These are phyloP conservation scores for Fabriciana adippe DNA, from an alignment of 2,888 invertebrate species.

Conservation along the genomic window DNA sequence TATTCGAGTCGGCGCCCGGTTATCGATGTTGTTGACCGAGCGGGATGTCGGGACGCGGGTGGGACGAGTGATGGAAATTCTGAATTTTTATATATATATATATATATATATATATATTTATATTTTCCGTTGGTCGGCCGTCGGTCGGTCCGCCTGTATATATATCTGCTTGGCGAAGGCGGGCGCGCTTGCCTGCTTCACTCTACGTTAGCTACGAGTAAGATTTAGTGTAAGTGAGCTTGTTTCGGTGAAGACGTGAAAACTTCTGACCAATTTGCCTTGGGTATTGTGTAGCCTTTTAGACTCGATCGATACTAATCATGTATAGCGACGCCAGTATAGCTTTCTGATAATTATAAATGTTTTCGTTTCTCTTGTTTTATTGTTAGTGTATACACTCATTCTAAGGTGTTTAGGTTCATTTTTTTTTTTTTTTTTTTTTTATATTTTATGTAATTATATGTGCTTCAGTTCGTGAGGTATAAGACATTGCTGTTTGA, in stretches of 20 bases:
- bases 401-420: constrained; percentile 64
- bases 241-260: constrained; percentile 74
- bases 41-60: neutral
- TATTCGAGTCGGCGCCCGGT: constrained; percentile 17
- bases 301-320: constrained; percentile 76
- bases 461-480: constrained; percentile 79
- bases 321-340: constrained; percentile 76
- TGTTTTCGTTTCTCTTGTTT: constrained; percentile 64
- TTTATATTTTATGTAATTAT: constrained; percentile 68
- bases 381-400: constrained; percentile 70
- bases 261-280: constrained; percentile 82
- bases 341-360: constrained; percentile 70
- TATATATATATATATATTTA: constrained; percentile 10
- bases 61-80: constrained; percentile 51
- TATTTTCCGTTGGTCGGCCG: constrained; percentile 36
- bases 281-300: constrained; percentile 81
- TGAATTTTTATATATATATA: constrained; percentile 55
- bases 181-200: constrained; percentile 71
- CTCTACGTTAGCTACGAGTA: constrained; percentile 64
- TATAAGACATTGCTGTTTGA: constrained; percentile 76
- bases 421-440: constrained; percentile 60
- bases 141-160: constrained; percentile 71
- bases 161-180: constrained; percentile 58
- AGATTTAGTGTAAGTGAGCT: constrained; percentile 77
- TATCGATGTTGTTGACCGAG: constrained; percentile 22